phyloP scores from a whole-genome alignment of 2,888 invertebrate species.

The Caradrina kadenii region DNA sequence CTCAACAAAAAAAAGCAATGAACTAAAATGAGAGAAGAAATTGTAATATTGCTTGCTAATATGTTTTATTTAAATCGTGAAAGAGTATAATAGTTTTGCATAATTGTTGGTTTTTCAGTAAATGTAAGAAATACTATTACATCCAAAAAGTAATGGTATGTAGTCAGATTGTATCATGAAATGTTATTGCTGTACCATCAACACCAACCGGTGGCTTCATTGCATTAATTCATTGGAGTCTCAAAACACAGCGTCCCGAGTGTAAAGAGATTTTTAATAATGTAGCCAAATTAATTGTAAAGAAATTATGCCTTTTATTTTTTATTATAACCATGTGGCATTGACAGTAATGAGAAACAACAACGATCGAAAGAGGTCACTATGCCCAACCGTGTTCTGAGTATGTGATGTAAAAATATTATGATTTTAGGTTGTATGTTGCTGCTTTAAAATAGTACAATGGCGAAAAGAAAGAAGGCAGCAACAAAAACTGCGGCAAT shows the following conservation, averaged over 20 bases:
- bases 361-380: slow-evolving; percentile 83
- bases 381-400: slow-evolving; percentile 63
- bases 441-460: slow-evolving; percentile 69
- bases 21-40: slow-evolving; percentile 64
- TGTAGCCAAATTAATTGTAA: slow-evolving; percentile 6
- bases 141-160: slow-evolving; percentile 80
- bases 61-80: slow-evolving; percentile 69
- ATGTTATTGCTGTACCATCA: slow-evolving; percentile 69
- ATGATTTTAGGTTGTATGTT: slow-evolving; percentile 78
- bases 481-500: slow-evolving; percentile 76
- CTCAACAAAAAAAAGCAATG: slow-evolving; percentile 67
- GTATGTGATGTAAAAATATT: slow-evolving; percentile 57
- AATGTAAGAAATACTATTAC: slow-evolving; percentile 62
- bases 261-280: slow-evolving; percentile 4
- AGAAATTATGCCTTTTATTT: slow-evolving; percentile 23
- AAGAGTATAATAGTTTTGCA: slow-evolving; percentile 64
- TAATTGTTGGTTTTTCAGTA: slow-evolving; percentile 56
- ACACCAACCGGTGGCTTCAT: slow-evolving; percentile 82
- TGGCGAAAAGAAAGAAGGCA: slow-evolving; percentile 87
- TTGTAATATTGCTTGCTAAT: slow-evolving; percentile 67
- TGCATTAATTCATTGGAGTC: slow-evolving; percentile 39
- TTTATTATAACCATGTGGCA: slow-evolving; percentile 75
- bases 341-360: slow-evolving; percentile 77
- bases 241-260: slow-evolving; percentile 27
- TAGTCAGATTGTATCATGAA: slow-evolving; percentile 63